These are phyloP conservation scores for Nemurella pictetii DNA, from an alignment of 2,888 invertebrate genomes.

Conservation along the genomic window DNA sequence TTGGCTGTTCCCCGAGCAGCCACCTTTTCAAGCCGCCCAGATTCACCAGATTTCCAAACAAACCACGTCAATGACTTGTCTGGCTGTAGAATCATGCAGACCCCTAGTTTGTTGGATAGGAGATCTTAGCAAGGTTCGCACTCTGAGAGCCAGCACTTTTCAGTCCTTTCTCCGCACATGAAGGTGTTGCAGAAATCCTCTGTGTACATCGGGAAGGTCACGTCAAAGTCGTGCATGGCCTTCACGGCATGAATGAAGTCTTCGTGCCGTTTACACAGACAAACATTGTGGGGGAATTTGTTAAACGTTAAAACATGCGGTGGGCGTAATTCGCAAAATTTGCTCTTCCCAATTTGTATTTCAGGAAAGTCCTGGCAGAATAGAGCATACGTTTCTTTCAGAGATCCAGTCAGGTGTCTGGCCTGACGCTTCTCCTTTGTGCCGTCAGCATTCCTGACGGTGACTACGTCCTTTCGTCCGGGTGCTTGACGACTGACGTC, in stretches of 20 bases:
- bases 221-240: background rate
- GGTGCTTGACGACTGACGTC: no score
- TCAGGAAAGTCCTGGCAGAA: background rate
- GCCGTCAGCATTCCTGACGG: conserved; percentile 18
- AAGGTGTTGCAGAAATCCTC: background rate
- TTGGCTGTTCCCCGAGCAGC: background rate
- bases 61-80: background rate
- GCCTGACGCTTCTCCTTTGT: conserved; percentile 28
- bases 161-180: background rate
- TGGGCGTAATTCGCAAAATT: conserved; percentile 33
- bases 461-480: conserved; percentile 33
- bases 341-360: conserved; percentile 26
- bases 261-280: conserved; percentile 35
- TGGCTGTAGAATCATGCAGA: background rate
- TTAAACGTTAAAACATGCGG: conserved; percentile 15
- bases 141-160: background rate
- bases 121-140: background rate
- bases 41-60: background rate
- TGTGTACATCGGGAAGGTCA: conserved; percentile 10
- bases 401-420: conserved; percentile 18
- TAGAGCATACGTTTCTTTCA: background rate
- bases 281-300: conserved; percentile 36
- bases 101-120: background rate
- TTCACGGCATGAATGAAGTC: conserved; percentile 27
- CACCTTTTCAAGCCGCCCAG: background rate